Conservation (phyloP, 2,797 vertebrate species). For the Chaunax sp. region DNA sequence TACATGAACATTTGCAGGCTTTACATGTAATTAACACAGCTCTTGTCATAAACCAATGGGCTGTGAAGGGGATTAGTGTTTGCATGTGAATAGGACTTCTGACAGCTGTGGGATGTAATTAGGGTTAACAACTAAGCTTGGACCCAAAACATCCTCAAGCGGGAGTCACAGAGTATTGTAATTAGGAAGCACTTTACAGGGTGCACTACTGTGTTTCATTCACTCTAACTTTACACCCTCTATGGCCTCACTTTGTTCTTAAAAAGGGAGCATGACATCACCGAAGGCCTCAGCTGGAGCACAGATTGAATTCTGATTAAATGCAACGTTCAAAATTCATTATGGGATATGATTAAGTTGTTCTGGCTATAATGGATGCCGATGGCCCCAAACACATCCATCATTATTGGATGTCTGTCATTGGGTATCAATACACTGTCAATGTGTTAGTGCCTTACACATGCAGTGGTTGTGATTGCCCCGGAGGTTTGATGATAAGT, state of each 20-base stretch:
- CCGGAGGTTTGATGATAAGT: conserved; percentile 13
- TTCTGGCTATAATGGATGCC: conserved; percentile 37
- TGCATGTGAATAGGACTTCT: conserved; percentile 71
- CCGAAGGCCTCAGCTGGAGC: background rate
- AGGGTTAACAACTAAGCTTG: conserved; percentile 75
- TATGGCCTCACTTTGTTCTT: conserved; percentile 34
- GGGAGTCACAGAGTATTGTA: conserved; percentile 61
- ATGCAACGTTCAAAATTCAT: conserved; percentile 48
- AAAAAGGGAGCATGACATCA: background rate
- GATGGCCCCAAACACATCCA: conserved; percentile 47
- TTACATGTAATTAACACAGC: conserved; percentile 73
- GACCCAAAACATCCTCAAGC: conserved; percentile 70
- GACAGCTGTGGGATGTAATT: conserved; percentile 74
- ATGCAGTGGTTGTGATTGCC: background rate
- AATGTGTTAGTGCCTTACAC: conserved; percentile 12
- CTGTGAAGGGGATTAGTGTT: conserved; percentile 75
- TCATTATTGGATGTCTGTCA: conserved; percentile 59
- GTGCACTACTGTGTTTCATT: conserved; percentile 41
- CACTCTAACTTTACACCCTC: conserved; percentile 45
- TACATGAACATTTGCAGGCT: conserved; percentile 64
- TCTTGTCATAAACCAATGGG: conserved; percentile 71
- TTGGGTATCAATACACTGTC: conserved; percentile 43
- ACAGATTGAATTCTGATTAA: conserved; percentile 34
- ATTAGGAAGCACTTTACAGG: conserved; percentile 60
- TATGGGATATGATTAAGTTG: conserved; percentile 59